These are phyloP conservation scores for Perizoma flavofasciatum DNA, from an alignment of 2,888 invertebrate genomes.

Conservation along the genomic window DNA sequence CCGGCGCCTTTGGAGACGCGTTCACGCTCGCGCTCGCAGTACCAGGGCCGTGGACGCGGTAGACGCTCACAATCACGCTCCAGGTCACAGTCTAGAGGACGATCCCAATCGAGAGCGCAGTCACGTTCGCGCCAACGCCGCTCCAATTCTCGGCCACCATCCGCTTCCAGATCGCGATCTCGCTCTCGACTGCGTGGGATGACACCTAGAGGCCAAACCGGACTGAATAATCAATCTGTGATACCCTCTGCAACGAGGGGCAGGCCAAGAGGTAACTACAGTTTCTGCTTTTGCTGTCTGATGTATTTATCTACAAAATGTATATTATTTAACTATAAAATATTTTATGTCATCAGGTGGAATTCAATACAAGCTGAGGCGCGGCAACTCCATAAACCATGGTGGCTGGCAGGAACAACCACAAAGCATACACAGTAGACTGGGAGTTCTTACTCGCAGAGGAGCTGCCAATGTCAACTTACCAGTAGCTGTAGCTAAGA, in stretches of 20 bases:
- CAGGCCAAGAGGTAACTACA: constrained; percentile 44
- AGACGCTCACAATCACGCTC: constrained; percentile 55
- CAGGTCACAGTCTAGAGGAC: constrained; percentile 48
- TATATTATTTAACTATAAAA: too few species aligned
- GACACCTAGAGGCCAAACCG: constrained; percentile 73
- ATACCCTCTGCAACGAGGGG: constrained; percentile 64
- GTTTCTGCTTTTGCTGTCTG: neutral
- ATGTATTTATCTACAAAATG: too few species aligned
- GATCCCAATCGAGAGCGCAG: constrained; percentile 43
- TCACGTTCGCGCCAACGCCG: constrained; percentile 52
- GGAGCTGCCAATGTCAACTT: constrained; percentile 56
- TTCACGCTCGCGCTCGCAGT: constrained; percentile 46
- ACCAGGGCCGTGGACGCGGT: constrained; percentile 50
- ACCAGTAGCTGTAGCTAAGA: constrained; percentile 70
- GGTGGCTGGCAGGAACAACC: constrained; percentile 36
- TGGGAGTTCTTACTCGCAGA: constrained; percentile 65
- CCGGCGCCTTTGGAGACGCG: constrained; percentile 45
- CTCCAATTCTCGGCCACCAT: constrained; percentile 60
- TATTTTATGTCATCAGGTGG: constrained; percentile 52
- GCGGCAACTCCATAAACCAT: constrained; percentile 61
- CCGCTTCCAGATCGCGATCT: constrained; percentile 67
- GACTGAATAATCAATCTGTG: constrained; percentile 52
- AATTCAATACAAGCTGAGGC: constrained; percentile 55
- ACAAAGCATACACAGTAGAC: constrained; percentile 60
- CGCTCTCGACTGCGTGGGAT: constrained; percentile 63